Conservation (phyloP, 2,797 vertebrate genomes). For the Lagodon rhomboides region DNA sequence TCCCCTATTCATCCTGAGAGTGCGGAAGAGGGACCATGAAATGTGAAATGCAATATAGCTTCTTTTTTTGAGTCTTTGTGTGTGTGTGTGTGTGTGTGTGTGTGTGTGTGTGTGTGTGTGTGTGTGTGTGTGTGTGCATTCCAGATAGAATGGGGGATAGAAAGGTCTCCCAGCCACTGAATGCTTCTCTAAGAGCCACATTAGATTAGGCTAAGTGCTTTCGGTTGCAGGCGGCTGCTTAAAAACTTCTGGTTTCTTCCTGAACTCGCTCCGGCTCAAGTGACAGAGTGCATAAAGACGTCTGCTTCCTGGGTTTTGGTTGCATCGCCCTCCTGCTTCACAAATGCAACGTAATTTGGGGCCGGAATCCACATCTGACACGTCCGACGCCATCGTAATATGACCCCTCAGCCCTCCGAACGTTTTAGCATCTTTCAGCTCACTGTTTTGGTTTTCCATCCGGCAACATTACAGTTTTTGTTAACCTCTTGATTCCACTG, state of each 20-base stretch:
- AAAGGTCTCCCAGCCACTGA: conserved; percentile 32
- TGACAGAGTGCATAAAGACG: conserved; percentile 12
- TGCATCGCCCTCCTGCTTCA: conserved; percentile 13
- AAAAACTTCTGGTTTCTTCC: conserved; percentile 46
- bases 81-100: conserved; percentile 21
- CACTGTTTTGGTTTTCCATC: background rate
- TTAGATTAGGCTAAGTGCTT: conserved; percentile 73
- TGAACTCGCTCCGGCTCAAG: conserved; percentile 5
- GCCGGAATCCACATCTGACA: background rate
- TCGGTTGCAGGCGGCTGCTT: conserved; percentile 29
- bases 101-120: no score
- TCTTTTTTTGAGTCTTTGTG: conserved; percentile 16
- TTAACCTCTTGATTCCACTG: no score
- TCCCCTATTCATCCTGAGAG: conserved; percentile 53
- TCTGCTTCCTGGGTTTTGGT: conserved; percentile 40
- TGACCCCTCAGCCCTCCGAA: background rate
- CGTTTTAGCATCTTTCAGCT: background rate
- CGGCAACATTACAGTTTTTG: background rate
- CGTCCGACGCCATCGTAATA: conserved; percentile 6
- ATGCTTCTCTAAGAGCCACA: conserved; percentile 49
- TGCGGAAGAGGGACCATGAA: conserved; percentile 42
- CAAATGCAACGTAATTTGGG: conserved; percentile 2
- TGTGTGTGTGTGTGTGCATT: no score
- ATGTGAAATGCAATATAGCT: conserved; percentile 55
- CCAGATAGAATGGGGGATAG: background rate